Evolutionary conservation across 2,113 vertebrate genomes (phyloP).

Genomic region (Ctenodactylus gundi): DNA sequence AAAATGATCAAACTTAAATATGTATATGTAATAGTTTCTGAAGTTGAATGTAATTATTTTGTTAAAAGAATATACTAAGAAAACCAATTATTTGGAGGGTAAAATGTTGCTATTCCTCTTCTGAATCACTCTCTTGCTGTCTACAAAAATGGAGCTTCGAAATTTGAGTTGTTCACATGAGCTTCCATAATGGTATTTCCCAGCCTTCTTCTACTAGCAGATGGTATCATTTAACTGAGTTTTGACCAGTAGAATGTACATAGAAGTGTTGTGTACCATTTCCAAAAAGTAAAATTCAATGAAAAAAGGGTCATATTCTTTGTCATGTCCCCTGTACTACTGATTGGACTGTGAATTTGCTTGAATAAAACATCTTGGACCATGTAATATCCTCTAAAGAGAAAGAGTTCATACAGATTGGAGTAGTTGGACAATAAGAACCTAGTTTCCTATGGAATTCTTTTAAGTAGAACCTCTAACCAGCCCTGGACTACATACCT

Average conservation of each 20-base stretch:
- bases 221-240: neutral
- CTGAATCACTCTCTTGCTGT: neutral
- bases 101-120: neutral
- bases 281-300: neutral
- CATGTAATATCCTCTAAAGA: neutral
- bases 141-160: neutral
- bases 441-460: neutral
- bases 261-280: neutral
- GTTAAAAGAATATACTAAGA: no score
- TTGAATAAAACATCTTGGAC: neutral
- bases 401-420: neutral
- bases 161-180: neutral
- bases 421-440: neutral
- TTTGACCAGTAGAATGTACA: neutral
- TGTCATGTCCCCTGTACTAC: neutral
- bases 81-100: no score
- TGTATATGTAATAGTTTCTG: no score
- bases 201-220: neutral
- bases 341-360: neutral
- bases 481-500: neutral
- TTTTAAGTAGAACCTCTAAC: neutral
- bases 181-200: neutral
- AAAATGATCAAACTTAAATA: no score
- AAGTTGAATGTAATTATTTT: no score
- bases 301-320: neutral